Evolutionary conservation across 2,113 vertebrate species (phyloP), one percentile per base, ranked within the genome.

Genomic region (Casuarius casuarius): DNA sequence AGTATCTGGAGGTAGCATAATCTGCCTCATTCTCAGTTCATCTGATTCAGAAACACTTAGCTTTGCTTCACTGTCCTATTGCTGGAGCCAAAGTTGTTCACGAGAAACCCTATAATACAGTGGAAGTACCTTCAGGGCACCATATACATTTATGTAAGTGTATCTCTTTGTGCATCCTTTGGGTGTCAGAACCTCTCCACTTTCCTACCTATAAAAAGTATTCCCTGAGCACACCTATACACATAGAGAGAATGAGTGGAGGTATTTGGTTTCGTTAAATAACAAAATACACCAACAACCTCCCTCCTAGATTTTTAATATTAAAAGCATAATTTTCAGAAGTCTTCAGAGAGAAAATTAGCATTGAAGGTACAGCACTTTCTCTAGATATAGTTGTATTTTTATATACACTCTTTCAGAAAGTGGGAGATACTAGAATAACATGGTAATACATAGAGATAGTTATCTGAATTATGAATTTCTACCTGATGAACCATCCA

Each of bases 91-190:
- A 80, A 96, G 71, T 92, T 52, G 70, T 77, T 97, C 91, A 78
- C 20, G 31, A 97, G 96, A 96, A 97, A 89, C 94, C 87, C 92
- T 85, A 15, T 92, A 94, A 97, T 93, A 95, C 95, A 97, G 87
- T 35, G 44, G 91, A 88, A 85, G 75, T 81, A 89, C 97, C 98
- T 98, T 96, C 56, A 84, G 97, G 98, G 97, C 97, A 98, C 89
- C 81, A 63, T 46, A 96, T 96, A 97, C 96, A 95, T 98, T 97
- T 97, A 96, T 98, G 96, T 97, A 97, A 95, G 88, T 95, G 51
- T 97, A 97, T 97, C 97, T 97, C 87, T 96, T 94, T 72, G 72
- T 56, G 68, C 93, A 89, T 97, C 96, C 97, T 98, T 95, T 96
- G 97, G 94, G 97, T 97, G 95, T 97, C 96, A 96, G 96, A 95